A percentile compares a stretch with the other conserved stretches of the same genome.
Evolutionary conservation across 2,113 vertebrate species (phyloP).

Genomic region (Beaufortia kweichowensis): DNA sequence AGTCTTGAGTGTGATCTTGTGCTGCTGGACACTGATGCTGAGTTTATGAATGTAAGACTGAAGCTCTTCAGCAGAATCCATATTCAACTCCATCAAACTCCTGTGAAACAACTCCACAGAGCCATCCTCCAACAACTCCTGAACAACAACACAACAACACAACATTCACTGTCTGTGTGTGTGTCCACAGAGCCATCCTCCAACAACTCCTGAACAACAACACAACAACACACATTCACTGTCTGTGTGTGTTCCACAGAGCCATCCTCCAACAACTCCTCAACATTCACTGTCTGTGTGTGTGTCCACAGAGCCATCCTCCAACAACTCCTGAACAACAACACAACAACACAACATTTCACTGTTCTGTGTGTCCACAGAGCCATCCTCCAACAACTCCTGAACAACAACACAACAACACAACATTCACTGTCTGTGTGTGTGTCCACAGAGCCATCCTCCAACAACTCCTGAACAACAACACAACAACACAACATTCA

Average conservation of each 20-base stretch:
- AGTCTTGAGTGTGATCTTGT: constrained; percentile 77
- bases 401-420: too few relatives aligned
- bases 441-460: too few relatives aligned
- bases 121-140: constrained; percentile 77
- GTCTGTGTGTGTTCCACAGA: constrained; percentile 59
- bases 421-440: too few relatives aligned
- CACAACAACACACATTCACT: background rate
- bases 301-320: too few relatives aligned
- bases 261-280: constrained; percentile 77
- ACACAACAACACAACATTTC: background rate
- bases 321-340: too few relatives aligned
- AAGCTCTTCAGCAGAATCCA: constrained; percentile 96
- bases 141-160: background rate
- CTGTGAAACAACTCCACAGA: constrained; percentile 86
- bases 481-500: too few relatives aligned
- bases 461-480: too few relatives aligned
- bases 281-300: background rate
- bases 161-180: background rate
- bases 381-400: constrained; percentile 71
- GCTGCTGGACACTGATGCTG: constrained; percentile 84
- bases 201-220: too few relatives aligned
- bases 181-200: too few relatives aligned
- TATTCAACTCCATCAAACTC: constrained; percentile 91
- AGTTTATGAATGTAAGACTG: constrained; percentile 96
- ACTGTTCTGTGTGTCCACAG: constrained; percentile 59